Conservation (phyloP, 2,113 vertebrate genomes). For the Egretta garzetta region DNA sequence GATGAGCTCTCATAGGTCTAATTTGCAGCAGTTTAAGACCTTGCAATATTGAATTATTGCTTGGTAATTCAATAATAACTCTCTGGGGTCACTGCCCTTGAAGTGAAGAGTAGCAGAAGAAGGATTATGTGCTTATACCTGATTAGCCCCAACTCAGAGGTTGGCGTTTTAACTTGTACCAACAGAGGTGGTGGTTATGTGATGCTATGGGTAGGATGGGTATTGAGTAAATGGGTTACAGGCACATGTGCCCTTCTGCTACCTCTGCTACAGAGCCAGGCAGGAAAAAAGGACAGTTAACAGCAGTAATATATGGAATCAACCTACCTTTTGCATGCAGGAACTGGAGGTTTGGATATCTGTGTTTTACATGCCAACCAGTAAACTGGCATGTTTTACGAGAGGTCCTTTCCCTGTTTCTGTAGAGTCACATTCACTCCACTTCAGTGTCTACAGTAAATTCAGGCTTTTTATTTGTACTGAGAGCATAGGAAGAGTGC, state of each 20-base stretch:
- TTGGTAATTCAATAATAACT: not conserved
- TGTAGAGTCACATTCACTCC: not conserved
- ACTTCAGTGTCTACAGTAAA: not conserved
- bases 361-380: not conserved
- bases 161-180: not conserved
- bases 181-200: not conserved
- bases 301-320: not conserved
- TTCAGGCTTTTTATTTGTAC: not conserved
- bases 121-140: not conserved
- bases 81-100: not conserved
- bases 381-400: accelerated
- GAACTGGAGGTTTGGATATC: not conserved
- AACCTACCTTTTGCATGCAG: not conserved
- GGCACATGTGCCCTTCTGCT: not conserved
- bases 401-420: not conserved
- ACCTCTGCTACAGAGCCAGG: not conserved
- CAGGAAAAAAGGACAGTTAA: not conserved
- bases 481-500: not conserved
- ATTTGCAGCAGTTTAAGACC: not conserved
- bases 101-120: not conserved
- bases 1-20: not conserved
- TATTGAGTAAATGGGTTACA: not conserved
- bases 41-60: not conserved
- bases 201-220: not conserved
- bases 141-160: not conserved